A percentile compares a stretch with the other conserved stretches of the same genome.
phyloP scores from a whole-genome alignment of 2,888 invertebrate genomes.

The Portevinia maculata region DNA sequence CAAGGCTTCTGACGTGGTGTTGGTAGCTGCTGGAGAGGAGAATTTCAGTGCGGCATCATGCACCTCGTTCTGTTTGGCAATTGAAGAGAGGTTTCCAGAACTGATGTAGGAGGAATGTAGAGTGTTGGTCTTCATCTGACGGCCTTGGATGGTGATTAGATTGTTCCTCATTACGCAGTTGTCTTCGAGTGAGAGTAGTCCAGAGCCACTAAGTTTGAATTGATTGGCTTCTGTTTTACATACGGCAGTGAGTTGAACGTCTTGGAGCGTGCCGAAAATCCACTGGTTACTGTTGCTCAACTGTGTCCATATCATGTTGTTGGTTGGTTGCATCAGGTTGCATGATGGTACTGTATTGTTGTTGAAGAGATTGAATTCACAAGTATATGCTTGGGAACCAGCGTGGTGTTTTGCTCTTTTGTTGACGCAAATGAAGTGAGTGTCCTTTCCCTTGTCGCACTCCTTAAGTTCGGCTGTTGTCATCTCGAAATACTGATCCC shows the following conservation, averaged over 20 bases:
- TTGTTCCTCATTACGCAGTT: conserved; percentile 14
- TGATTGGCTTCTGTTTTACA: conserved; percentile 6
- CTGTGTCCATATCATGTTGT: conserved; percentile 5
- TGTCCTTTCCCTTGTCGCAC: neutral
- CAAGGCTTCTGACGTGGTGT: no score
- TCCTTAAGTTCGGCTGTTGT: neutral
- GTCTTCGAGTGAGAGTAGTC: neutral
- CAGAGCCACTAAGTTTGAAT: neutral
- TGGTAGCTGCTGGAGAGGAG: no score
- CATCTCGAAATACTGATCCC: conserved; percentile 6
- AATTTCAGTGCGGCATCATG: no score
- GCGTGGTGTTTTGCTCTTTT: neutral
- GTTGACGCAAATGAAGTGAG: neutral
- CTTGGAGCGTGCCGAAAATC: conserved; percentile 5
- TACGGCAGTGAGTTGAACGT: neutral
- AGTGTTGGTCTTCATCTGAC: conserved; percentile 12
- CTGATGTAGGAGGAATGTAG: no score
- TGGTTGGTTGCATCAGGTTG: neutral
- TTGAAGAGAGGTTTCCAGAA: no score
- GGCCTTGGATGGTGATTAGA: conserved; percentile 14
- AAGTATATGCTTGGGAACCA: neutral
- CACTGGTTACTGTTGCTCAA: neutral
- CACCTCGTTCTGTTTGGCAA: no score
- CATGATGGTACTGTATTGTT: no score
- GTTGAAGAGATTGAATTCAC: no score